Percentiles rank a stretch among this genome's conserved stretches.
Conservation (phyloP, 2,113 vertebrate species). For the Nannobrachium achirus region DNA sequence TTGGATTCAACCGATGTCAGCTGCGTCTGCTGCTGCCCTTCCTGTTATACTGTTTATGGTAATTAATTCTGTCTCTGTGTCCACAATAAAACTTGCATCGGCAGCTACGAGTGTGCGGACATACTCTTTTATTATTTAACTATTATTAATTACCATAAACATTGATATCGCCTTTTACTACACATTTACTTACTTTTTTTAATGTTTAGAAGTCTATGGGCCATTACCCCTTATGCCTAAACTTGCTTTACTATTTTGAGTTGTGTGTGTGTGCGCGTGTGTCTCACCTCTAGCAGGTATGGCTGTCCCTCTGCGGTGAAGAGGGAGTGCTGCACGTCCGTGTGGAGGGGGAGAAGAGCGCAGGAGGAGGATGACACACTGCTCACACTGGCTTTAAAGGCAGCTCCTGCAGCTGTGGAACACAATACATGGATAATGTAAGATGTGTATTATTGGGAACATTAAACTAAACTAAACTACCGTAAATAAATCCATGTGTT, state of each 20-base stretch:
- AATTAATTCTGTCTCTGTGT: too few relatives aligned
- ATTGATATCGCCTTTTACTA: too few relatives aligned
- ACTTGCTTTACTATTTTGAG: neutral
- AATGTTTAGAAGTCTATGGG: neutral
- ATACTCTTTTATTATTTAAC: too few relatives aligned
- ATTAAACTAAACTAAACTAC: too few relatives aligned
- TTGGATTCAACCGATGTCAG: too few relatives aligned
- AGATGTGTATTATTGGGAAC: too few relatives aligned
- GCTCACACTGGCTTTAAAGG: slow-evolving; percentile 81
- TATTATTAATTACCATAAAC: too few relatives aligned
- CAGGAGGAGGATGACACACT: slow-evolving; percentile 78
- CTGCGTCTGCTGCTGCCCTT: too few relatives aligned
- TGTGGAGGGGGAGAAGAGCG: slow-evolving; percentile 85
- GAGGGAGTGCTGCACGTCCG: slow-evolving; percentile 89
- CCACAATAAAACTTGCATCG: too few relatives aligned
- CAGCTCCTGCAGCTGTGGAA: slow-evolving; percentile 81
- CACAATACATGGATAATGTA: slow-evolving; percentile 27
- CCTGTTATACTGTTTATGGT: too few relatives aligned
- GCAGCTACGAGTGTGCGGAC: too few relatives aligned
- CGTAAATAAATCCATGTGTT: neutral
- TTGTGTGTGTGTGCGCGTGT: neutral
- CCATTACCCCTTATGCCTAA: neutral
- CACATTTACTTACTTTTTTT: too few relatives aligned
- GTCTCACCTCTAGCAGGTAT: slow-evolving; percentile 92
- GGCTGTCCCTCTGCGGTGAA: slow-evolving; percentile 93